phyloP scores from a whole-genome alignment of 2,797 vertebrate genomes.

The Artibeus jamaicensis region DNA sequence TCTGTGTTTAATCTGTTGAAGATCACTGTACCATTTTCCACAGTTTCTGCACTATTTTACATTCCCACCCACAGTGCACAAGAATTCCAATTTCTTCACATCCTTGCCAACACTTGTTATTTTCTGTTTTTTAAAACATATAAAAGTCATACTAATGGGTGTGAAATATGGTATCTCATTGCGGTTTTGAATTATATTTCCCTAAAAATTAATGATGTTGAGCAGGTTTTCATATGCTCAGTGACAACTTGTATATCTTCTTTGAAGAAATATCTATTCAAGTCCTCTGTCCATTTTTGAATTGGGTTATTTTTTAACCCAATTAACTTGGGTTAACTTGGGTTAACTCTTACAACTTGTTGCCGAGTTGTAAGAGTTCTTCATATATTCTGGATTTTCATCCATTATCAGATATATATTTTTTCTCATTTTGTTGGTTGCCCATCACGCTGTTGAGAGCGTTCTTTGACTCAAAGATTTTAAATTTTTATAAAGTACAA shows the following conservation, averaged over 20 bases:
- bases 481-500: neutral
- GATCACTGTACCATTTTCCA: neutral
- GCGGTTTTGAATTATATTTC: neutral
- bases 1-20: neutral
- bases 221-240: neutral
- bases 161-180: neutral
- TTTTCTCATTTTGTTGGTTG: neutral
- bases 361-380: neutral
- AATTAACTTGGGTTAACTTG: too few species aligned
- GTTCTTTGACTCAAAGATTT: neutral
- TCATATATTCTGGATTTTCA: neutral
- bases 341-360: too few species aligned
- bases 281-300: neutral
- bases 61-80: neutral
- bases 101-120: neutral
- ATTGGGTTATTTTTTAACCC: neutral
- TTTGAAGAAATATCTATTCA: neutral
- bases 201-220: neutral
- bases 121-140: neutral
- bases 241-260: neutral
- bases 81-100: neutral
- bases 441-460: neutral
- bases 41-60: neutral
- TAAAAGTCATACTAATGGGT: neutral
- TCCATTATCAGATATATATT: neutral